Percentiles rank a stretch among this genome's conserved stretches.
These are phyloP conservation scores for Drosophila nr. fundita DNA, from an alignment of 2,888 invertebrate species.

Conservation along the genomic window DNA sequence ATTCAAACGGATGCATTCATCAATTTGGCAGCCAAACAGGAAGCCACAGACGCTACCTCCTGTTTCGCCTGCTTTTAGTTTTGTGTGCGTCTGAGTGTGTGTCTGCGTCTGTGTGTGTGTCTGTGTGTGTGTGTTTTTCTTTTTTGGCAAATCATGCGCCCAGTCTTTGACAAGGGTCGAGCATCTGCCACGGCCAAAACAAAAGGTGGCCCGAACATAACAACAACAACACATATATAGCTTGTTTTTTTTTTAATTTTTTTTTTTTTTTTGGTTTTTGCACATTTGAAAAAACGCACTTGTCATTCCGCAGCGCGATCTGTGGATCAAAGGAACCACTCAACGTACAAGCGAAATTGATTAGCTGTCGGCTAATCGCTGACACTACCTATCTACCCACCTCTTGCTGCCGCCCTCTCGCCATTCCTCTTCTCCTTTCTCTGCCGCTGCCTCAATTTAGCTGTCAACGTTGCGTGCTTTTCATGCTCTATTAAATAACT, in stretches of 20 bases:
- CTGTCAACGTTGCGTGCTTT: slow-evolving; percentile 57
- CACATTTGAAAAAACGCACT: slow-evolving; percentile 70
- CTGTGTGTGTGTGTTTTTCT: neutral
- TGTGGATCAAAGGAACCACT: slow-evolving; percentile 19
- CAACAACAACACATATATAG: neutral
- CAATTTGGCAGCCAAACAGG: slow-evolving; percentile 75
- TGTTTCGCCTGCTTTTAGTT: slow-evolving; percentile 17
- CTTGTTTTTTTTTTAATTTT: neutral
- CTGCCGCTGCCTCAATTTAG: neutral
- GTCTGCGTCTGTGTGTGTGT: too few relatives aligned
- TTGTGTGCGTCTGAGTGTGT: neutral
- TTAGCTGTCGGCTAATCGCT: slow-evolving; percentile 80
- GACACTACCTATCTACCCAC: slow-evolving; percentile 52
- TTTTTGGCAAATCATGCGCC: slow-evolving; percentile 56
- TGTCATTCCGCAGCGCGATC: slow-evolving; percentile 54
- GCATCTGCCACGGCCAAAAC: slow-evolving; percentile 59
- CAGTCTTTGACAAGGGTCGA: slow-evolving; percentile 70
- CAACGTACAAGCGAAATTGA: slow-evolving; percentile 54
- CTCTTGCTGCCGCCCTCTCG: slow-evolving; percentile 1
- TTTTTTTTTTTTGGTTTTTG: neutral
- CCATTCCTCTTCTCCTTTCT: neutral
- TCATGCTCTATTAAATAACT: slow-evolving; percentile 67
- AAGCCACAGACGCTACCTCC: slow-evolving; percentile 47
- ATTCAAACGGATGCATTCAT: slow-evolving; percentile 82
- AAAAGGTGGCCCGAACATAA: slow-evolving; percentile 44